Evolutionary conservation across 2,797 vertebrate genomes (phyloP), one percentile per base, ranked within the genome.

Genomic region (Halcyon badia): DNA sequence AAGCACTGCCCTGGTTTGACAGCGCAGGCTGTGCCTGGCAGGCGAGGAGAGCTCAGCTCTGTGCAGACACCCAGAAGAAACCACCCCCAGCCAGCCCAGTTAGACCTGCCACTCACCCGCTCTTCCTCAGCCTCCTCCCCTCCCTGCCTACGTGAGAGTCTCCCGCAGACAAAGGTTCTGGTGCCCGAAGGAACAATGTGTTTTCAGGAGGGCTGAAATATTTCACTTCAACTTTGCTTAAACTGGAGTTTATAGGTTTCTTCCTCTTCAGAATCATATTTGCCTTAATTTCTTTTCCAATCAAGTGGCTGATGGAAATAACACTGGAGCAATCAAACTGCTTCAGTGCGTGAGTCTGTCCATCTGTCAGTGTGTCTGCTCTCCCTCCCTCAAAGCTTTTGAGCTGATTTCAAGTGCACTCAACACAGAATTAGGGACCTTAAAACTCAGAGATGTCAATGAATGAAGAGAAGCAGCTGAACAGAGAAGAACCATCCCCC

Each of bases 401-500:
- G 69, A 96, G 66, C 69, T 75, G 78, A 94, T 92, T 95, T 89
- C 75, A 83, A 92, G 87, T 44, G 68, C 60, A 44, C 92, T 92
- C 75, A 39, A 70, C 46, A 58, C 46, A 80, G 71, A 90, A 83
- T 79, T 69, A 52, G 56, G 62, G 44, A 68, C 83, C 65, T 91
- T 25, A 73, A 64, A 57, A 60, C 76, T 78, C 5, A 0, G 49
- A 68, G 54, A 72, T 9, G 7, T 73, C 89, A 54, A 2, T 11
- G 48, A 80, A 56, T 3, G 39, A 84, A 49, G 89, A 66, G 49
- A 83, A 0, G 6, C 30, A 28, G 80, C 37, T 35, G 57, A 89
- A 60, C 44, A 42, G 70, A 69, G 58, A 31, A 75, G 41, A 79
- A 83, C 26, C n/a, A 33, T 61, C 30, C 31, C n/a, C n/a, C 12